Evolutionary conservation across 2,888 invertebrate species (phyloP), one percentile per base, ranked within the genome.

Genomic region (Dynastes maya): DNA sequence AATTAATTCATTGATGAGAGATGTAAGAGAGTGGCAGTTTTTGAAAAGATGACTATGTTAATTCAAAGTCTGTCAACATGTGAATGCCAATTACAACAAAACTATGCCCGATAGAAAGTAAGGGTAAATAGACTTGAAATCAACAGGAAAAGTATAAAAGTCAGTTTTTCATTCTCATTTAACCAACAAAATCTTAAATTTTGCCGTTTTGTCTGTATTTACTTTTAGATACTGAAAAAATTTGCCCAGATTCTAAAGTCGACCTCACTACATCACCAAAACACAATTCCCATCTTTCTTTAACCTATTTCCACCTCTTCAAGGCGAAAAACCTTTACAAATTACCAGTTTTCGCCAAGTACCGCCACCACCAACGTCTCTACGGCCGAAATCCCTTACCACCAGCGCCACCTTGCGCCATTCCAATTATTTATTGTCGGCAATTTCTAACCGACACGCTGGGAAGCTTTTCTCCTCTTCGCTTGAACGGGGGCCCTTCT

Each of bases 311-410:
- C 6, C 8, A n/a, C 55, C 22, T 55, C 22, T 22, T 22, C 1
- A 16, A 55, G 22, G 49, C 51, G 51, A 68, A 68, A 68, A 68
- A 68, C 49, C 51, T 68, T 68, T 68, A 68, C 68, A 68, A 68
- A 68, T 68, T 68, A 68, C 68, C 68, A 68, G 68, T 68, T 68
- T 68, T 68, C 68, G 51, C 51, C 68, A 51, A 68, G 68, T 29
- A 32, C 32, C 32, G 32, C 32, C 32, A 32, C 32, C 32, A 5
- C 32, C 4, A 5, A 32, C 27, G 29, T 5, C 29, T 32, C 63
- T 0, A 27, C 22, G 8, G 5, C 0, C 29, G 61, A 11, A 22
- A 55, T 16, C 22, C 0, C 37, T 13, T 32, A 11, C 32, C 13
- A 40, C n/a, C n/a, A 32, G 37, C 64, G 5, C 64, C 45, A 45